Evolutionary conservation across 2,797 vertebrate species (phyloP), one percentile per base, ranked within the genome.

Genomic region (Cryptoprocta ferox): DNA sequence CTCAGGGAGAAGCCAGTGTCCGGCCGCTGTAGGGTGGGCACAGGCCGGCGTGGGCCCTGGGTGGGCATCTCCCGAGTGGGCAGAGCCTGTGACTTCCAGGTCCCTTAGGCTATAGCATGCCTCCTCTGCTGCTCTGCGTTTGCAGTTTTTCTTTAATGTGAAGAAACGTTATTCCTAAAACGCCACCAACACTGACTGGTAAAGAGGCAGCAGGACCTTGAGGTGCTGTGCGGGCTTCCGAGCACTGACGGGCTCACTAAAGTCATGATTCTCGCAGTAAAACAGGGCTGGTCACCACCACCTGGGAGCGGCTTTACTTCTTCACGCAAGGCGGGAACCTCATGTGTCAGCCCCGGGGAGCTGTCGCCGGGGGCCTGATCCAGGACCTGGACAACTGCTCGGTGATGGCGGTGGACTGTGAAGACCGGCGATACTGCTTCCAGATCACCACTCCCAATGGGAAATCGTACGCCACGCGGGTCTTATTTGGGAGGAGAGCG

Each of bases 351-450:
- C 99, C 99, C 0, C 98, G 99, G 28, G 99, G 99, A 11, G 99
- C 99, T 0, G 99, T 99, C 96, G 99, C 99, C 0, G 99, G 99
- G 9, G 99, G 99, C 82, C 98, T 99, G 99, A 99, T 99, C 97
- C 99, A 99, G 98, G 99, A 99, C 98, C 98, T 99, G 99, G 99
- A 99, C 99, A 99, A 99, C 99, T 99, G 99, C 98, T 99, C 99
- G 0, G 99, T 99, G 97, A 99, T 99, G 99, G 99, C 99, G 0
- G 99, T 99, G 89, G 99, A 99, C 90, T 99, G 99, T 0, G 99
- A 99, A 95, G 99, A 99, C 98, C 98, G 99, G 59, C 99, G 99
- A 94, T 99, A 99, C 98, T 99, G 99, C 98, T 99, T 99, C 95
- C 99, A 99, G 99, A 99, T 99, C 98, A 99, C 99, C 6, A 99